These are phyloP conservation scores for Hippolais icterina DNA, from an alignment of 2,113 vertebrate species.

Conservation along the genomic window DNA sequence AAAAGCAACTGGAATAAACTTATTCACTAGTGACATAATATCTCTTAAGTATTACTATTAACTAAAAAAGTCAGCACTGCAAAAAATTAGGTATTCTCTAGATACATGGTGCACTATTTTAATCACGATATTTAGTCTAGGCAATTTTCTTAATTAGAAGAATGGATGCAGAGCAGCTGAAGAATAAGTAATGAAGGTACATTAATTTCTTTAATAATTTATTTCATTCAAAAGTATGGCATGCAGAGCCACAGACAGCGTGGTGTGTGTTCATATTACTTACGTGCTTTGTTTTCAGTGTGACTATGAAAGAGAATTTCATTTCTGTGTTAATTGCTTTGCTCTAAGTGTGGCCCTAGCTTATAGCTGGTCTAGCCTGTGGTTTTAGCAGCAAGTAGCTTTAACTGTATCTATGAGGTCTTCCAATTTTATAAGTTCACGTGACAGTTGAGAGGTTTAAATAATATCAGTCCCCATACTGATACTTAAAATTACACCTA, in stretches of 20 bases:
- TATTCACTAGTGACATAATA: background rate
- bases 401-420: background rate
- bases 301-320: background rate
- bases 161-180: conserved; percentile 20
- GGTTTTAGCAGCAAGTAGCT: background rate
- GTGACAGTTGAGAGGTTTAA: background rate
- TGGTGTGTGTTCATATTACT: background rate
- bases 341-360: background rate
- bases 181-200: conserved; percentile 38
- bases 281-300: conserved; percentile 1
- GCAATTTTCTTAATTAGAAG: conserved; percentile 23
- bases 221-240: conserved; percentile 9
- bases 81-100: conserved; percentile 1
- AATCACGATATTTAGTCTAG: conserved; percentile 14
- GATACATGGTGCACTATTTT: background rate
- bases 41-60: background rate
- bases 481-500: background rate
- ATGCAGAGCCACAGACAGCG: background rate
- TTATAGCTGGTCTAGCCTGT: background rate
- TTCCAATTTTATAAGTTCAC: background rate
- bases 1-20: background rate
- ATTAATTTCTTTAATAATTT: conserved; percentile 30
- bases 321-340: conserved; percentile 4
- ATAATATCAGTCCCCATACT: background rate
- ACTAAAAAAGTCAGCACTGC: background rate